These are phyloP conservation scores for Chaetodon trifasciatus DNA, from an alignment of 2,797 vertebrate species.

Conservation along the genomic window DNA sequence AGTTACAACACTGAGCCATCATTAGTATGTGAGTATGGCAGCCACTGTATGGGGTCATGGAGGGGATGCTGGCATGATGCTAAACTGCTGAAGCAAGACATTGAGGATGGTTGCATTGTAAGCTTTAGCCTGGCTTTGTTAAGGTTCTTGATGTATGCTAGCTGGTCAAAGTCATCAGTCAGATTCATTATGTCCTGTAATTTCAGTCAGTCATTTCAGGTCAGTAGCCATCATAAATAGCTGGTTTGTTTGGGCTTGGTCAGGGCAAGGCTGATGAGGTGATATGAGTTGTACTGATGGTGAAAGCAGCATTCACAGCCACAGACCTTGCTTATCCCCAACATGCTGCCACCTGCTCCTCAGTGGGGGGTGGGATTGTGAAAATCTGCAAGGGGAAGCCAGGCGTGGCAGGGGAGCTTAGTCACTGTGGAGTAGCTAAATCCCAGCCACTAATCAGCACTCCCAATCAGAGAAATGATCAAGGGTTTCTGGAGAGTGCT, in stretches of 20 bases:
- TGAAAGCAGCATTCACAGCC: constrained; percentile 13
- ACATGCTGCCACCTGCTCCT: constrained; percentile 52
- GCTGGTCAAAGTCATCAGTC: constrained; percentile 19
- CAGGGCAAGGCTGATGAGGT: constrained; percentile 5
- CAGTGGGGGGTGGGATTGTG: constrained; percentile 11
- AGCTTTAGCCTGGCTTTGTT: constrained; percentile 1
- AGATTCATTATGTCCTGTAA: constrained; percentile 14
- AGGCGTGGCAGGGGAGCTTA: constrained; percentile 10
- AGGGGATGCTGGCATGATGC: constrained; percentile 22
- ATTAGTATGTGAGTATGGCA: constrained; percentile 49
- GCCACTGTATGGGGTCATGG: constrained; percentile 30
- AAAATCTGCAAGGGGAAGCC: constrained; percentile 7
- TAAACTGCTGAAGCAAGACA: constrained; percentile 21
- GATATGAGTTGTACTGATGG: constrained; percentile 22
- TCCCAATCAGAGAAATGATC: background rate
- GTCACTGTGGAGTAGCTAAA: constrained; percentile 28
- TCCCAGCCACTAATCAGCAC: constrained; percentile 15
- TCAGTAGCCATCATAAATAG: constrained; percentile 13
- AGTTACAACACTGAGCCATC: constrained; percentile 18
- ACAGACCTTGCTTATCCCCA: constrained; percentile 18
- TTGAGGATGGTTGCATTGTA: background rate
- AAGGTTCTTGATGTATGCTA: background rate
- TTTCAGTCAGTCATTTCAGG: constrained; percentile 11
- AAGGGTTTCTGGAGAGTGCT: constrained; percentile 8
- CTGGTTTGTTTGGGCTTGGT: background rate